Evolutionary conservation across 2,113 vertebrate genomes (phyloP).

Genomic region (Stigmatopora argus): DNA sequence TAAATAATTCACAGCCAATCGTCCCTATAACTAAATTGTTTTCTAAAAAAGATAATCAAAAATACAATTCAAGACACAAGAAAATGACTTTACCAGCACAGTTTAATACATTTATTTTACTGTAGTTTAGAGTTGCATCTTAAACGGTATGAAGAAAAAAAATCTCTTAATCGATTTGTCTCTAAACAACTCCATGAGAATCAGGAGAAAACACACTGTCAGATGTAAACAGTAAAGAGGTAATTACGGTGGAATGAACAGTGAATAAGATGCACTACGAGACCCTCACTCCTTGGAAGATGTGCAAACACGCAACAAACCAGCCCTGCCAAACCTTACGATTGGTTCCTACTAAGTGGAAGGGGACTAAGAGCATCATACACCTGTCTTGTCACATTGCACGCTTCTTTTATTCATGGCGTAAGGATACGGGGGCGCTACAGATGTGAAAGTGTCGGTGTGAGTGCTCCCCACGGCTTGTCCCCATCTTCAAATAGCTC

Average conservation of each 20-base stretch:
- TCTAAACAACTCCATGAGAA: constrained; percentile 8
- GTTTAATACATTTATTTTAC: neutral
- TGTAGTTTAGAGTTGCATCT: neutral
- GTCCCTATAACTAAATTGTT: neutral
- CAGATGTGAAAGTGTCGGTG: constrained; percentile 41
- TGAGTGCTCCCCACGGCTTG: constrained; percentile 45
- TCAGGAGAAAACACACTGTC: constrained; percentile 8
- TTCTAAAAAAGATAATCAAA: neutral
- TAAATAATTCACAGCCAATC: neutral
- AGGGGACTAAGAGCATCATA: constrained; percentile 33
- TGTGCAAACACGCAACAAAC: constrained; percentile 14
- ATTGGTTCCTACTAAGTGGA: constrained; percentile 28
- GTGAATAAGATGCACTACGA: constrained; percentile 9
- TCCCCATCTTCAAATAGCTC: constrained; percentile 45
- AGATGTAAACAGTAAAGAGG: constrained; percentile 32
- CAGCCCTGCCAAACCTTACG: constrained; percentile 24
- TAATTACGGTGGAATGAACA: constrained; percentile 29
- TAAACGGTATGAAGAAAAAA: neutral
- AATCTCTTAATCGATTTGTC: neutral
- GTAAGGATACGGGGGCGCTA: constrained; percentile 45
- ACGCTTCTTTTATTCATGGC: constrained; percentile 43
- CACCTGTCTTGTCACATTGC: constrained; percentile 39
- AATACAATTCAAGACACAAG: neutral
- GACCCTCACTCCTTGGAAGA: constrained; percentile 25
- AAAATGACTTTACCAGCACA: neutral